Conservation (phyloP, 1,140 invertebrate genomes). For the Drosophila pseudoobscura region DNA sequence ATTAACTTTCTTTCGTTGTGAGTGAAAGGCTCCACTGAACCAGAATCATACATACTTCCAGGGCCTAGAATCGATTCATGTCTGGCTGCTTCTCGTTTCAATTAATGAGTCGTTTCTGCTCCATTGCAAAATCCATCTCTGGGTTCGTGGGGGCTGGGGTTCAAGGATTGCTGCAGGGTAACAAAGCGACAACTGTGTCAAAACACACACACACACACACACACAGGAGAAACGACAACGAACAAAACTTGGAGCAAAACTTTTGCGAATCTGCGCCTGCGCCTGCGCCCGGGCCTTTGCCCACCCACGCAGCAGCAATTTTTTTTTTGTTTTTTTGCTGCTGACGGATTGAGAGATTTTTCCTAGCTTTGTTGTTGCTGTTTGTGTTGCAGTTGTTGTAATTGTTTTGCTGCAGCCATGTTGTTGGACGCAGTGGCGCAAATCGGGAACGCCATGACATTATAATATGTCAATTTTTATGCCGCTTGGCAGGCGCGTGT, state of each 20-base stretch:
- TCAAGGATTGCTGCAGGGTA: slow-evolving; percentile 2
- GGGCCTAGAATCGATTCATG: neutral
- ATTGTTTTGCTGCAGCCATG: slow-evolving; percentile 34
- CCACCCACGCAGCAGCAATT: slow-evolving; percentile 63
- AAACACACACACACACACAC: slow-evolving; percentile 32
- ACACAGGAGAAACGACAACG: slow-evolving; percentile 5
- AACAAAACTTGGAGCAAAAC: slow-evolving; percentile 1
- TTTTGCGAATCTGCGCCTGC: slow-evolving; percentile 10
- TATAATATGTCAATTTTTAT: slow-evolving; percentile 82
- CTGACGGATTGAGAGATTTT: slow-evolving; percentile 66
- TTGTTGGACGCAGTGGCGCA: slow-evolving; percentile 75
- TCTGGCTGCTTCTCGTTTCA: too few relatives aligned
- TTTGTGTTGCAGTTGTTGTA: slow-evolving; percentile 1
- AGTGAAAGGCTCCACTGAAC: too few relatives aligned
- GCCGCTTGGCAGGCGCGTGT: slow-evolving; percentile 79
- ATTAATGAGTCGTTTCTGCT: too few relatives aligned
- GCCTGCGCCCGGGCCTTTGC: slow-evolving; percentile 22
- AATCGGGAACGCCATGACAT: slow-evolving; percentile 80
- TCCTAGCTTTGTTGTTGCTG: slow-evolving; percentile 6
- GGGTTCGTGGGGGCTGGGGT: neutral
- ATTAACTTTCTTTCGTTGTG: too few relatives aligned
- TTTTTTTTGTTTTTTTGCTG: slow-evolving; percentile 1
- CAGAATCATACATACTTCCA: too few relatives aligned
- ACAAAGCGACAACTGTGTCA: slow-evolving; percentile 53
- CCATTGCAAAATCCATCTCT: too few relatives aligned